phyloP scores from a whole-genome alignment of 2,888 invertebrate genomes.

The Chesias legatella region DNA sequence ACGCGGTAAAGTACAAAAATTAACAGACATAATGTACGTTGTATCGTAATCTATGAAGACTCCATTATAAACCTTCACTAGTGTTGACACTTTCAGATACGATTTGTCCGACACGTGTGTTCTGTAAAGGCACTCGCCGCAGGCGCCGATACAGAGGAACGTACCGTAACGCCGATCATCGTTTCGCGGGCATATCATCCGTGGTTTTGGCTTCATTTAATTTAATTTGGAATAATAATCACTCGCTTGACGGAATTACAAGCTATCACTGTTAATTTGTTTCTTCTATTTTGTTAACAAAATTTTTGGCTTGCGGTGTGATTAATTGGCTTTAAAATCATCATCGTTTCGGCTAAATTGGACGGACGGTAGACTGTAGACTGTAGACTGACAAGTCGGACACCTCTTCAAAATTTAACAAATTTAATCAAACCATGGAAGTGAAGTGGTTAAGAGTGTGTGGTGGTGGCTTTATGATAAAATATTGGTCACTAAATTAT shows the following conservation, averaged over 20 bases:
- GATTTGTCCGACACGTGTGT: conserved; percentile 12
- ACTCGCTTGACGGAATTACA: conserved; percentile 74
- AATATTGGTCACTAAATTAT: conserved; percentile 68
- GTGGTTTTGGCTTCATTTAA: conserved; percentile 78
- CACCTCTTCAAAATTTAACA: conserved; percentile 74
- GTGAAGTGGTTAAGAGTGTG: conserved; percentile 79
- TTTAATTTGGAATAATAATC: conserved; percentile 60
- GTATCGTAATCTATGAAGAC: no score
- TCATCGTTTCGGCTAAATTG: conserved; percentile 36
- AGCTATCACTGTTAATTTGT: conserved; percentile 70
- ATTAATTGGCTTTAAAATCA: conserved; percentile 70
- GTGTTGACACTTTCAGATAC: conserved; percentile 22
- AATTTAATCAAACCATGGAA: conserved; percentile 63
- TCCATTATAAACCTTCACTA: no score
- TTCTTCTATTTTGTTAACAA: conserved; percentile 70
- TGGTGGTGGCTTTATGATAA: conserved; percentile 76
- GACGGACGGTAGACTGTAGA: conserved; percentile 34
- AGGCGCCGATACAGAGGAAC: background rate
- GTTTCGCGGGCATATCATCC: conserved; percentile 60
- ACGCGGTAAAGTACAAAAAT: no score
- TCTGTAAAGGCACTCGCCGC: conserved; percentile 4
- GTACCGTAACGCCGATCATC: conserved; percentile 34
- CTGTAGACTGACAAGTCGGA: conserved; percentile 49
- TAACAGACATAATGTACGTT: no score
- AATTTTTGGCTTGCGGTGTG: conserved; percentile 78